Percentiles rank a stretch among this genome's conserved stretches.
phyloP scores from a whole-genome alignment of 2,888 invertebrate genomes.

The Graphium colonna region DNA sequence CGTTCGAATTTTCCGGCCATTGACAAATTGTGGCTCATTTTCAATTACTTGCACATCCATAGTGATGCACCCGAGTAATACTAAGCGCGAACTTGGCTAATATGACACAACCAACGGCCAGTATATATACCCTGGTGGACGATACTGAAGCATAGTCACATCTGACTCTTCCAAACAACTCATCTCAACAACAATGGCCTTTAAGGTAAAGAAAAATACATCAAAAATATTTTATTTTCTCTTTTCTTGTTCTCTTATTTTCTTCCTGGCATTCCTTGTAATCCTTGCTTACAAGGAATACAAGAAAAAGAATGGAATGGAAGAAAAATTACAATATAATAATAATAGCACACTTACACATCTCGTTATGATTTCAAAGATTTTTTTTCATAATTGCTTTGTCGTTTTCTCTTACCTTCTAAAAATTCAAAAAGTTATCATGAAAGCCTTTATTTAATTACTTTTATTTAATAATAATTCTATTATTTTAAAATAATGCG shows the following conservation, averaged over 20 bases:
- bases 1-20: conserved; percentile 67
- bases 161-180: conserved; percentile 53
- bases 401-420: too few species aligned
- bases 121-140: conserved; percentile 62
- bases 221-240: background rate
- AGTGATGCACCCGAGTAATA: conserved; percentile 65
- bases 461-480: too few species aligned
- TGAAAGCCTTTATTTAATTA: too few species aligned
- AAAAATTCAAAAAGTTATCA: too few species aligned
- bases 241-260: background rate
- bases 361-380: too few species aligned
- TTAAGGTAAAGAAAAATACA: conserved; percentile 52
- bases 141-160: conserved; percentile 63
- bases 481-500: too few species aligned
- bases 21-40: conserved; percentile 73
- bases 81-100: conserved; percentile 65
- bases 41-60: conserved; percentile 70
- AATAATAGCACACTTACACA: too few species aligned
- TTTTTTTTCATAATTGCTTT: too few species aligned
- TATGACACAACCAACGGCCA: conserved; percentile 57
- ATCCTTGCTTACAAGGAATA: too few species aligned
- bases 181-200: conserved; percentile 63
- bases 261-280: background rate
- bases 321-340: too few species aligned
- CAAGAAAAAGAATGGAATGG: too few species aligned